Base-by-base conservation (phyloP, 2,888 invertebrate species). In the Drosophila incognita region DNA sequence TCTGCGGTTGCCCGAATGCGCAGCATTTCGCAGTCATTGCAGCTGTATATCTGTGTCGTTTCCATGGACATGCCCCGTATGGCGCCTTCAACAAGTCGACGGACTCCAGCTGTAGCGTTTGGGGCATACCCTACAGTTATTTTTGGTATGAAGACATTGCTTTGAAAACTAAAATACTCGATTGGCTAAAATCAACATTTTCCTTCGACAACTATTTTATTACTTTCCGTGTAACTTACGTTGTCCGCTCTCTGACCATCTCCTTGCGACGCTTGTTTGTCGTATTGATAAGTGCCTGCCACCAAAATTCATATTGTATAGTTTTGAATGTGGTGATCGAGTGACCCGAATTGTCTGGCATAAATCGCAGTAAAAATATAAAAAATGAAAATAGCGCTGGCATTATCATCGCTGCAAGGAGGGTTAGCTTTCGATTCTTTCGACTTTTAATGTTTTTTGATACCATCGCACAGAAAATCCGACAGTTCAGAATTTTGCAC, bases 131-230 rank as follows among this genome's bases (percentile, higher is more conserved):
- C 84, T 8, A 85, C 38, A 0, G 15, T 57, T 8, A 72, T 29
- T 5, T 72, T 40, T 2, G 87, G 87, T 40, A 85, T 53, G 29
- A 84, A 87, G 13, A 82, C 82, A 35, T 72, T 85, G 27, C 51
- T 54, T 15, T 58, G 2, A 13, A 85, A 87, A 15, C 82, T 85
- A 15, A 6, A 53, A 53, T 42, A 29, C 6, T n/a, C 13, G 10
- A 18, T 7, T 15, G 29, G 11, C 38, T 13, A 11, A 38, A 38
- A 31, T 51, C 35, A 52, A 61, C 27, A 53, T 58, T 51, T 33
- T 4, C 15, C 40, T 29, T 15, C n/a, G 3, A n/a, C 54, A 6
- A 54, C 49, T 24, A 59, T 53, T 18, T n/a, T 8, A 49, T 18
- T 49, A 27, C 7, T n/a, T 13, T 15, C 18, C 3, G 21, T 21